These are phyloP conservation scores for Sitodiplosis mosellana DNA, from an alignment of 1,140 invertebrate species.

Conservation along the genomic window DNA sequence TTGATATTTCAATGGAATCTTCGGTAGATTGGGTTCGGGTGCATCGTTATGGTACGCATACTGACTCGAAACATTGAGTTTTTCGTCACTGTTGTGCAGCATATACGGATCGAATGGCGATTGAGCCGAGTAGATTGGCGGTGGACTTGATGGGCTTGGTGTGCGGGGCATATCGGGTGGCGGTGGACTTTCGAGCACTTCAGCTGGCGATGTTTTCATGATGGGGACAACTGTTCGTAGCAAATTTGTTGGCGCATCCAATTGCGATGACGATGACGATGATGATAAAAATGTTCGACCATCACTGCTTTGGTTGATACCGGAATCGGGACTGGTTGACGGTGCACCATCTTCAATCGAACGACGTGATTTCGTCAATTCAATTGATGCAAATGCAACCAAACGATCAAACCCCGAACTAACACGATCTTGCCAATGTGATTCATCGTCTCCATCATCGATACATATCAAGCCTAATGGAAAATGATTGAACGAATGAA, in stretches of 20 bases:
- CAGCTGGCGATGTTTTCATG: slow-evolving; percentile 14
- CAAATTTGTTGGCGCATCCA: slow-evolving; percentile 18
- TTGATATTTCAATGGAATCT: slow-evolving; percentile 38
- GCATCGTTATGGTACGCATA: slow-evolving; percentile 19
- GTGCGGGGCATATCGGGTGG: slow-evolving; percentile 38
- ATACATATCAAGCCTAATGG: too few species aligned
- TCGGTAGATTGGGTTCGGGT: slow-evolving; percentile 11
- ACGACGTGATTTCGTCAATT: slow-evolving; percentile 52
- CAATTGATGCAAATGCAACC: slow-evolving; percentile 69
- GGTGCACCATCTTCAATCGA: slow-evolving; percentile 45
- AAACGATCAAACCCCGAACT: slow-evolving; percentile 65
- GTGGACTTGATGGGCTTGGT: slow-evolving; percentile 41
- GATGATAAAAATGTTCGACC: slow-evolving; percentile 32
- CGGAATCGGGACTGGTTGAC: slow-evolving; percentile 42
- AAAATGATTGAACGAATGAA: too few species aligned
- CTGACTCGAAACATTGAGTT: slow-evolving; percentile 9
- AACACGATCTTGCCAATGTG: slow-evolving; percentile 64
- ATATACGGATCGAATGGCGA: slow-evolving; percentile 24
- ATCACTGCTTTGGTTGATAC: slow-evolving; percentile 41
- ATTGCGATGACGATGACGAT: slow-evolving; percentile 22
- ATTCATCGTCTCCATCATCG: slow-evolving; percentile 32
- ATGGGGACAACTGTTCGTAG: slow-evolving; percentile 21
- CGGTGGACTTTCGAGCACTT: slow-evolving; percentile 28
- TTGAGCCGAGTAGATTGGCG: slow-evolving; percentile 14
- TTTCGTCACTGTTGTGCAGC: slow-evolving; percentile 9